Percentiles rank a stretch among this genome's conserved stretches.
These are phyloP conservation scores for Halictus quadricinctus DNA, from an alignment of 2,888 invertebrate species.

Conservation along the genomic window DNA sequence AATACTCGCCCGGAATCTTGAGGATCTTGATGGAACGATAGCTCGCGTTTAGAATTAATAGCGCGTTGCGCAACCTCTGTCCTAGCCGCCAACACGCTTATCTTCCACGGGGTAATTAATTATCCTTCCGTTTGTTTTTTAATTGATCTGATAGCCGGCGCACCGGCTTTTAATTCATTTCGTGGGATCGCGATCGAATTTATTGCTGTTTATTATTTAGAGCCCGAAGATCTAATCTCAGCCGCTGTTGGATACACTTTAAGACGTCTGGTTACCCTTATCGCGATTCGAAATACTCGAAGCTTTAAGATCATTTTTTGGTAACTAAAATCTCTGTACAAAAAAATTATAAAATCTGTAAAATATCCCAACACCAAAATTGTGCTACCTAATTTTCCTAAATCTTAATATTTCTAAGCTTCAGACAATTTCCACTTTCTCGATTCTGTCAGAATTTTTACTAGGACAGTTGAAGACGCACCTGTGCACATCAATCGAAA, in stretches of 20 bases:
- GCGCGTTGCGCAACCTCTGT: slow-evolving; percentile 2
- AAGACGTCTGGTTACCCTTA: not conserved
- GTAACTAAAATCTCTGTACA: no score
- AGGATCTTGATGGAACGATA: slow-evolving; percentile 6
- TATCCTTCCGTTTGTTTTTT: not conserved
- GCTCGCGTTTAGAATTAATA: slow-evolving; percentile 10
- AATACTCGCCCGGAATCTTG: slow-evolving; percentile 4
- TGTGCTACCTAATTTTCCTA: no score
- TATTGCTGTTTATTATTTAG: not conserved
- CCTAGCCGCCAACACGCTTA: not conserved
- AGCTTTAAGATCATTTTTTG: no score
- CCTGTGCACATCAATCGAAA: no score
- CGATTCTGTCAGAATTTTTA: no score
- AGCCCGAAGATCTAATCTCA: not conserved
- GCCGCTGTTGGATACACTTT: not conserved
- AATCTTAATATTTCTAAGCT: no score
- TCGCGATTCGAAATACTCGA: no score
- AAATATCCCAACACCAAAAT: no score
- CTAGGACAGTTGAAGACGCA: no score
- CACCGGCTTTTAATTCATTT: not conserved
- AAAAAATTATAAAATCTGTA: no score
- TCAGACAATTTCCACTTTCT: no score
- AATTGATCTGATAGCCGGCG: slow-evolving; percentile 5
- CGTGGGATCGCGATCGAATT: not conserved
- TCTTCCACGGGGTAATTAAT: not conserved